phyloP scores from a whole-genome alignment of 2,797 vertebrate genomes.

The Chelonia mydas region DNA sequence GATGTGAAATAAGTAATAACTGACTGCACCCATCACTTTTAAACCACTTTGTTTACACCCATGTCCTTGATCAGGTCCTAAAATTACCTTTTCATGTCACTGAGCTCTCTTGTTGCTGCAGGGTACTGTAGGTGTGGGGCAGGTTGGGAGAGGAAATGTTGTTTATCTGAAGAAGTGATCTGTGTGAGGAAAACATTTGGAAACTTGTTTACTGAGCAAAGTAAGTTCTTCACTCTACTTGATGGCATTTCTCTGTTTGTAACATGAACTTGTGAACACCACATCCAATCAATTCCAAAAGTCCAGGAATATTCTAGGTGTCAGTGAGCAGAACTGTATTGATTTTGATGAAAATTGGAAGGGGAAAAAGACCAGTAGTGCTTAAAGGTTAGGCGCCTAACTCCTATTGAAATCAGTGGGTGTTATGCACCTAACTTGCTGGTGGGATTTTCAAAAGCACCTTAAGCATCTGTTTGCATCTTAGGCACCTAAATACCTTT shows the following conservation, averaged over 20 bases:
- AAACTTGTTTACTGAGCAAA: neutral
- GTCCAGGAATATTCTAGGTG: too few relatives aligned
- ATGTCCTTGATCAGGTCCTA: neutral
- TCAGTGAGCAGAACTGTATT: too few relatives aligned
- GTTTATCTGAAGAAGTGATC: neutral
- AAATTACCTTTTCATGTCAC: neutral
- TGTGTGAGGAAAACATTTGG: neutral
- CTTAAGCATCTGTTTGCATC: neutral
- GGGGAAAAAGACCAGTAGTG: too few relatives aligned
- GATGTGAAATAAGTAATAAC: neutral
- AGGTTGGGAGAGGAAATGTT: neutral
- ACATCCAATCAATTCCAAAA: neutral
- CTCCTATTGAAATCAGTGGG: neutral
- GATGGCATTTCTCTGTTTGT: neutral
- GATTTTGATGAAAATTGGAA: too few relatives aligned
- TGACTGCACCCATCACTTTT: neutral
- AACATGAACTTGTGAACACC: neutral
- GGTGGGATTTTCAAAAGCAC: conserved; percentile 6
- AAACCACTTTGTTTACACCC: neutral
- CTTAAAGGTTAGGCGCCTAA: neutral
- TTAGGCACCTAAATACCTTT: neutral
- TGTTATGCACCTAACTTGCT: neutral
- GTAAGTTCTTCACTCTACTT: neutral
- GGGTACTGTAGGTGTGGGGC: neutral
- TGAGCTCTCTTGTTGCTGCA: neutral